Base-by-base conservation (phyloP, 2,113 vertebrate genomes). In the Plotosus lineatus region DNA sequence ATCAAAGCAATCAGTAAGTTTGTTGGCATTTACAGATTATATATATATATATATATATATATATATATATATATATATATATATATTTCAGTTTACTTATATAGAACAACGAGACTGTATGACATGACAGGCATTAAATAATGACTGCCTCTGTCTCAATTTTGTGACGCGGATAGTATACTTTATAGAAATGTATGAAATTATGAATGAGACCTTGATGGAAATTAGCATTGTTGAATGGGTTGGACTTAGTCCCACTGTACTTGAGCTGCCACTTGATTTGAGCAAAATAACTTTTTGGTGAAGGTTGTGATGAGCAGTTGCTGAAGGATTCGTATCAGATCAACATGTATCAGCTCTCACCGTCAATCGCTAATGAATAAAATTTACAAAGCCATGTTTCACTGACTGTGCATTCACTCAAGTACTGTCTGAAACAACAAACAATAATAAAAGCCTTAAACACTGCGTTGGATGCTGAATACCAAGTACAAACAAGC, bases 281-380 rank as follows among this genome's bases (percentile, higher is more conserved):
- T 38, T 1, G 31, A 17, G 28, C 58, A 11, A 65, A 65, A 38
- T 3, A 4, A 23, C 14, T 40, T 42, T 44, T 42, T 42, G 14
- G 21, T 2, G 11, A 42, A n/a, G 10, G n/a, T 68, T 68, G 23
- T 68, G 21, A 68, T 6, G 11, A 68, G 38, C 65, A 68, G 21
- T 14, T 68, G 65, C 65, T 68, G 36, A 38, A 38, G 31, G 31
- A 48, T 72, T 50, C 23, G 15, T 17, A 33, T 42, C 42, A 76
- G 12, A 71, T 80, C 79, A 69, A 28, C 10, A 36, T 61, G 36
- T 26, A 38, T 38, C n/a, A 78, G n/a, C 50, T 48, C 10, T 68
- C 48, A 55, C 61, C 68, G 48, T 53, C 48, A 65, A 61, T 3
- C 60, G 50, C 11, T 51, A 78, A 55, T 78, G 46, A 66, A 78